Evolutionary conservation across 2,888 invertebrate species (phyloP).

Genomic region (Scelioninae gen. 1): DNA sequence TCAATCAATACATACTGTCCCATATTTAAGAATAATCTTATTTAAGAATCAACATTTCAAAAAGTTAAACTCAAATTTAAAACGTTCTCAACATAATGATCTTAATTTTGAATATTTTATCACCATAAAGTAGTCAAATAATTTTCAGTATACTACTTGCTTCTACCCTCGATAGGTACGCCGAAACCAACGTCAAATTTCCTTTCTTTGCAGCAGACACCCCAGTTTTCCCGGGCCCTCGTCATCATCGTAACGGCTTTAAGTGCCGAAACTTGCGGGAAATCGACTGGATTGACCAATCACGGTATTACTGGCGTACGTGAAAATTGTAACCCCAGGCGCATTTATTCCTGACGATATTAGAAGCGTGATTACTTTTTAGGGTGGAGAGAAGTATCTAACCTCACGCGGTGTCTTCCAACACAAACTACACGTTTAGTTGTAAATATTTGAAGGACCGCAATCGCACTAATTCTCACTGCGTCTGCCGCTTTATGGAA

Average conservation of each 20-base stretch:
- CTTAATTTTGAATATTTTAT: constrained; percentile 23
- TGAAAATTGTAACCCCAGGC: constrained; percentile 60
- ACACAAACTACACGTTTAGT: constrained; percentile 42
- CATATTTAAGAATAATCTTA: too few species aligned
- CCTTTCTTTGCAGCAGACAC: constrained; percentile 26
- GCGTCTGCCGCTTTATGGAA: constrained; percentile 54
- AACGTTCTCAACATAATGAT: constrained; percentile 30
- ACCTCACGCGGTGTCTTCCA: constrained; percentile 5
- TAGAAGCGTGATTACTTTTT: constrained; percentile 34
- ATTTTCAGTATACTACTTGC: constrained; percentile 36
- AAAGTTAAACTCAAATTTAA: constrained; percentile 36
- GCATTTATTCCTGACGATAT: constrained; percentile 41
- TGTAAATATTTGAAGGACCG: constrained; percentile 68
- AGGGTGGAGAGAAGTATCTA: constrained; percentile 15
- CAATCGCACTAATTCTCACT: constrained; percentile 66
- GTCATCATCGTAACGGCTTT: constrained; percentile 30
- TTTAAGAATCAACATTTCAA: too few species aligned
- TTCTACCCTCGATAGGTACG: constrained; percentile 11
- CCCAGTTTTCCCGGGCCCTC: constrained; percentile 17
- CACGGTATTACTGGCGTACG: constrained; percentile 61
- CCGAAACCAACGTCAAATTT: constrained; percentile 40
- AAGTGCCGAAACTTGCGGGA: constrained; percentile 34
- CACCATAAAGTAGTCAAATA: constrained; percentile 39
- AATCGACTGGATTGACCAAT: constrained; percentile 65
- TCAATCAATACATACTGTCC: too few species aligned